A percentile compares a stretch with the other conserved stretches of the same genome.
These are phyloP conservation scores for Lampris megalopsis DNA, from an alignment of 2,113 vertebrate genomes.

Conservation along the genomic window DNA sequence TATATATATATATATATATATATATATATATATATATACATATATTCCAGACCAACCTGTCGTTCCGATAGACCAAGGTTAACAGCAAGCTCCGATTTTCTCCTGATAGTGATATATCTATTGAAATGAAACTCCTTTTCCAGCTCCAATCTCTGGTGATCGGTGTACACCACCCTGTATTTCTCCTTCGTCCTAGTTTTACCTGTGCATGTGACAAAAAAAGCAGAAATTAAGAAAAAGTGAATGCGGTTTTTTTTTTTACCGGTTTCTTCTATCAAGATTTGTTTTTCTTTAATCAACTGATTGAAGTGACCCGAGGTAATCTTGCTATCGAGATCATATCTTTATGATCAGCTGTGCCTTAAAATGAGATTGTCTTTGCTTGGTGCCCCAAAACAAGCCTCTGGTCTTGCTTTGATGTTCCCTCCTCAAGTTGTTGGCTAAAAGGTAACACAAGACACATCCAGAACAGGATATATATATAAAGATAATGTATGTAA, in stretches of 20 bases:
- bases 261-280: background rate
- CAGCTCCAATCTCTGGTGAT: slow-evolving; percentile 94
- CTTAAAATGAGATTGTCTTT: slow-evolving; percentile 56
- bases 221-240: background rate
- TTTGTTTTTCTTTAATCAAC: background rate
- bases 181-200: slow-evolving; percentile 99
- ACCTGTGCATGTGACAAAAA: slow-evolving; percentile 75
- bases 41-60: slow-evolving; percentile 84
- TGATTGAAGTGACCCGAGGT: background rate
- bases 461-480: slow-evolving; percentile 54
- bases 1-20: background rate
- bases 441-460: slow-evolving; percentile 84
- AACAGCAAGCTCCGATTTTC: slow-evolving; percentile 93
- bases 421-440: slow-evolving; percentile 83
- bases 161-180: slow-evolving; percentile 95
- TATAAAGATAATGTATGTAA: background rate
- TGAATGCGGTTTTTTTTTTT: background rate
- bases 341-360: slow-evolving; percentile 58
- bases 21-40: background rate
- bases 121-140: slow-evolving; percentile 98
- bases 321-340: slow-evolving; percentile 49
- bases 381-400: slow-evolving; percentile 66
- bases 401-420: slow-evolving; percentile 85
- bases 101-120: slow-evolving; percentile 94
- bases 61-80: slow-evolving; percentile 94